Conservation (phyloP, 1,140 invertebrate species). For the Drosophila neocordata region DNA sequence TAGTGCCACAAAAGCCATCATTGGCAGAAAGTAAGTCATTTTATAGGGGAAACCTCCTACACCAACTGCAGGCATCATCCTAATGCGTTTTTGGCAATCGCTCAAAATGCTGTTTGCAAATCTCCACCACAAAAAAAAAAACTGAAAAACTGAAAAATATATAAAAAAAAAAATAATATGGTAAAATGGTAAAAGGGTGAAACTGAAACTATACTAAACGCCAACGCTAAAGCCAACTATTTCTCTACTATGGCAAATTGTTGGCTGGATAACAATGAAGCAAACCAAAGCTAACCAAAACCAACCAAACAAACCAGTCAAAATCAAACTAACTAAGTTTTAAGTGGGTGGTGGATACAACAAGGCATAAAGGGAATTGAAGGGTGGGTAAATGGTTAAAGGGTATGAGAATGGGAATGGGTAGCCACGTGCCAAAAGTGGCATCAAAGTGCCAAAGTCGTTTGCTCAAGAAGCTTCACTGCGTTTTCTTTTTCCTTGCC, state of each 20-base stretch:
- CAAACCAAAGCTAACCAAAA: conserved; percentile 43
- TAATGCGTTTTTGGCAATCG: conserved; percentile 47
- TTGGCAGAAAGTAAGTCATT: conserved; percentile 29
- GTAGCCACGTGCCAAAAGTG: conserved; percentile 60
- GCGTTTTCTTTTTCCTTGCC: background rate
- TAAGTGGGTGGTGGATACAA: conserved; percentile 35
- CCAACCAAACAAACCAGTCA: conserved; percentile 69
- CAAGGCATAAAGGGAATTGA: background rate
- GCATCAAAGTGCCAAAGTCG: conserved; percentile 54
- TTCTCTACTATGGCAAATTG: conserved; percentile 55
- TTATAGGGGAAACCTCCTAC: background rate
- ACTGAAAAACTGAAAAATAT: conserved; percentile 48
- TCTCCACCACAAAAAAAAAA: conserved; percentile 40
- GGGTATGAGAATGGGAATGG: conserved; percentile 1
- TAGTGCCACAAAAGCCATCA: background rate
- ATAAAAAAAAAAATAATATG: background rate
- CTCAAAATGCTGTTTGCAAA: conserved; percentile 69
- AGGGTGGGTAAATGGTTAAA: background rate
- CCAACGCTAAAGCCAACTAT: conserved; percentile 30
- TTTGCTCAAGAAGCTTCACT: conserved; percentile 50
- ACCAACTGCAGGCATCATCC: background rate
- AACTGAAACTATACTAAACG: conserved; percentile 18
- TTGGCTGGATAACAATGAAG: conserved; percentile 68
- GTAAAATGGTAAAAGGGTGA: background rate
- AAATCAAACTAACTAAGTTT: conserved; percentile 70